A percentile compares a stretch with the other conserved stretches of the same genome.
These are phyloP conservation scores for Adelognathus sp. DNA, from an alignment of 2,888 invertebrate genomes.

Conservation along the genomic window DNA sequence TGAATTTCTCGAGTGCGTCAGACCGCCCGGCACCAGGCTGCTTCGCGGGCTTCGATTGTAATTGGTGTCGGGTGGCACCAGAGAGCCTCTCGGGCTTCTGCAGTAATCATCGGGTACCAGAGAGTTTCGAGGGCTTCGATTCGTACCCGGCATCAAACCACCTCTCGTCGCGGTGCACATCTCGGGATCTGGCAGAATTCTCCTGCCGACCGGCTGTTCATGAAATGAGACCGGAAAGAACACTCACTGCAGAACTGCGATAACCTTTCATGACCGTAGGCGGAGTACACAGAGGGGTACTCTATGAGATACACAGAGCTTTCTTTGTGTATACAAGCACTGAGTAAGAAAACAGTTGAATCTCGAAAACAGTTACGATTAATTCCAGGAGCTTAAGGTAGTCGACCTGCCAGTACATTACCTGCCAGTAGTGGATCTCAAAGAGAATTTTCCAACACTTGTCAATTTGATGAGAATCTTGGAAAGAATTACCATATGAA, in stretches of 20 bases:
- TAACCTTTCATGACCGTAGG: neutral
- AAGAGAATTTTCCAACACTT: too few relatives aligned
- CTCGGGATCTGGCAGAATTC: conserved; percentile 84
- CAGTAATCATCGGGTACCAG: conserved; percentile 84
- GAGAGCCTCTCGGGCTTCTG: conserved; percentile 84
- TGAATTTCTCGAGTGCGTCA: conserved; percentile 66
- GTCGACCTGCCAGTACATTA: too few relatives aligned
- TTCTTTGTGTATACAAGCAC: too few relatives aligned
- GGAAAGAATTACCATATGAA: too few relatives aligned
- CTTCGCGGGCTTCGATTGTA: conserved; percentile 83
- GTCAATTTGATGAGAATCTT: too few relatives aligned
- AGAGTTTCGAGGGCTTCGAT: conserved; percentile 85
- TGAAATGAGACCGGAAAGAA: neutral
- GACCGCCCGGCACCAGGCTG: conserved; percentile 83
- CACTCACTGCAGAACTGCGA: neutral
- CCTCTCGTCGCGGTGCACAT: conserved; percentile 84
- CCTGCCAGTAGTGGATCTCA: too few relatives aligned
- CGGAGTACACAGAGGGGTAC: too few relatives aligned
- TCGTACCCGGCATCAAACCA: conserved; percentile 82
- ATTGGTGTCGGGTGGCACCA: conserved; percentile 82
- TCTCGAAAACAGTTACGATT: too few relatives aligned
- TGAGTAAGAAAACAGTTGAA: too few relatives aligned
- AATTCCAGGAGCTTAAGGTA: too few relatives aligned
- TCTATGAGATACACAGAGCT: too few relatives aligned
- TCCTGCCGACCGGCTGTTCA: conserved; percentile 76